Percentiles rank a stretch among this genome's conserved stretches.
Conservation (phyloP, 2,113 vertebrate species). For the Tursiops truncatus region DNA sequence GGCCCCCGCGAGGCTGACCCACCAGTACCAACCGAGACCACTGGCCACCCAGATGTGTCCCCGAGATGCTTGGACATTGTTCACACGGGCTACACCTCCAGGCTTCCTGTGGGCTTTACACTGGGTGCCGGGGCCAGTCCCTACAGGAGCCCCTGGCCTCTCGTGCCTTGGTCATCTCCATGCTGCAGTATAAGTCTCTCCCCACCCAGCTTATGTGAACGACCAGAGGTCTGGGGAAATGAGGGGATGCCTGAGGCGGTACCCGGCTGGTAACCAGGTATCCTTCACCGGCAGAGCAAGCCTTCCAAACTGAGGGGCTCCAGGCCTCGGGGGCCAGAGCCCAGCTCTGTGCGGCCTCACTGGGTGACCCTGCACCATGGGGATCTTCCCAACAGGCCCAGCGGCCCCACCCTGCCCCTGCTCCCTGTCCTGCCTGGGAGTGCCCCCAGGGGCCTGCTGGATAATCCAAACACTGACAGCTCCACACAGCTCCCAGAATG, state of each 20-base stretch:
- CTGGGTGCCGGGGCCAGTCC: neutral
- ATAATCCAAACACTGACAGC: neutral
- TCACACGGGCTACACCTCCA: accelerated
- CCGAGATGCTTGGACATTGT: neutral
- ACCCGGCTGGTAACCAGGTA: neutral
- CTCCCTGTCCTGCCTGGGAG: neutral
- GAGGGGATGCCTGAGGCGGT: neutral
- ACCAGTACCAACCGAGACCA: neutral
- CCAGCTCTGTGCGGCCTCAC: neutral
- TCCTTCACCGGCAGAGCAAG: neutral
- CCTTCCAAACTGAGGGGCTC: neutral
- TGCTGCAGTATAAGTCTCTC: neutral
- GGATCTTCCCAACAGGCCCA: neutral
- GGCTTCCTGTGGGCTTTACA: neutral
- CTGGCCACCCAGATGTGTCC: neutral
- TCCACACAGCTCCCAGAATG: neutral
- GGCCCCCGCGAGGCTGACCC: neutral
- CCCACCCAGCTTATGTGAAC: neutral
- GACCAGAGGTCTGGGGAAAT: neutral
- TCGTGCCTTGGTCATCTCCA: accelerated
- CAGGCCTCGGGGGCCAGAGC: neutral
- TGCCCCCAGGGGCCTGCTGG: accelerated
- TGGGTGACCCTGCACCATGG: accelerated
- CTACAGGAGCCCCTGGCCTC: neutral
- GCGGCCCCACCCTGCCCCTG: accelerated